Conservation (phyloP, 2,797 vertebrate species). For the Danio jaintianensis region DNA sequence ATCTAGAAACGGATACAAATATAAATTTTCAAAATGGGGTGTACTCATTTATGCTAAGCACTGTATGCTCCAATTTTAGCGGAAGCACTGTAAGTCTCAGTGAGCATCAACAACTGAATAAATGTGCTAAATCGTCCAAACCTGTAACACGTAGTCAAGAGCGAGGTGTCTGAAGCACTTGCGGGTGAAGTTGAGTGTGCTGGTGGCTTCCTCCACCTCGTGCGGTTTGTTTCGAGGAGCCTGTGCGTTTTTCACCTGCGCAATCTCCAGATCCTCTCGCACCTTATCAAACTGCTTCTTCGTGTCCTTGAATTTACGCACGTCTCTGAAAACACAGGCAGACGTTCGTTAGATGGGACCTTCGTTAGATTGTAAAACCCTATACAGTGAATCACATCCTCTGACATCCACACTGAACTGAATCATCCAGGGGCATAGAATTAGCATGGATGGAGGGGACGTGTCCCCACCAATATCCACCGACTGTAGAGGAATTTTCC, state of each 20-base stretch:
- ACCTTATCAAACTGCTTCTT: slow-evolving; percentile 97
- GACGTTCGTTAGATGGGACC: neutral
- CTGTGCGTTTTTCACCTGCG: slow-evolving; percentile 95
- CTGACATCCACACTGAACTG: too few relatives aligned
- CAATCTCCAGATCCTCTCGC: slow-evolving; percentile 93
- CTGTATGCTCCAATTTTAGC: too few relatives aligned
- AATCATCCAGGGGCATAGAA: too few relatives aligned
- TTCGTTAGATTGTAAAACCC: too few relatives aligned
- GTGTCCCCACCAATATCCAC: too few relatives aligned
- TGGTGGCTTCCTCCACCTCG: slow-evolving; percentile 92
- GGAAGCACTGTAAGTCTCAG: too few relatives aligned
- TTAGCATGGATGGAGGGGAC: too few relatives aligned
- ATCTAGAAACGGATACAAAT: too few relatives aligned
- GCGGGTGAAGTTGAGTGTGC: slow-evolving; percentile 88
- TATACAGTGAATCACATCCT: too few relatives aligned
- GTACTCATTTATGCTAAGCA: too few relatives aligned
- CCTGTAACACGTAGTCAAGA: slow-evolving; percentile 95
- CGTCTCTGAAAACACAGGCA: slow-evolving; percentile 79
- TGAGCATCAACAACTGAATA: neutral
- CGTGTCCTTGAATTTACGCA: slow-evolving; percentile 96
- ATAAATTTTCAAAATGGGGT: too few relatives aligned
- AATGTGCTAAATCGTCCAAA: slow-evolving; percentile 51
- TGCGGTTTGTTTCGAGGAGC: slow-evolving; percentile 93
- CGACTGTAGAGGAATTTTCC: too few relatives aligned
- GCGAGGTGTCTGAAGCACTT: slow-evolving; percentile 96